phyloP scores from a whole-genome alignment of 1,140 invertebrate species.

The Atopsyche davidsoni region DNA sequence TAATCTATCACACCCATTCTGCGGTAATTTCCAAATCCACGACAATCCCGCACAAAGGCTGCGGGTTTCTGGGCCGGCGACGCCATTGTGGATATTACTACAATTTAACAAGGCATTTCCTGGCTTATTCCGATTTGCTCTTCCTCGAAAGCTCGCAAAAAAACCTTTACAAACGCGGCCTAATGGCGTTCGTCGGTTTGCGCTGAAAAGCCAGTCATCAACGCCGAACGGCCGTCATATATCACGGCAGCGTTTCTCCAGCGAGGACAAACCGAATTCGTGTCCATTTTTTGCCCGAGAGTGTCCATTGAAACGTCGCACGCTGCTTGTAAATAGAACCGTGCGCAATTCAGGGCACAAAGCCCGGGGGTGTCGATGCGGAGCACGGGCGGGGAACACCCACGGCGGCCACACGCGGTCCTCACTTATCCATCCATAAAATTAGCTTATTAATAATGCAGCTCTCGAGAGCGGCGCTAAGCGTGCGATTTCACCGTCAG shows the following conservation, averaged over 20 bases:
- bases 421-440: too few species aligned
- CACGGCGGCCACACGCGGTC: constrained; percentile 20
- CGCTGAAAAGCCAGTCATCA: constrained; percentile 24
- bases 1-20: constrained; percentile 9
- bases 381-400: constrained; percentile 16
- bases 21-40: neutral
- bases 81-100: neutral
- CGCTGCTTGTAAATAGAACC: constrained; percentile 21
- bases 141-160: constrained; percentile 12
- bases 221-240: constrained; percentile 19
- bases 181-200: constrained; percentile 19
- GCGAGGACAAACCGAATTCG: neutral
- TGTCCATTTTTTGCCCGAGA: constrained; percentile 8
- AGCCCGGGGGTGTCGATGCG: constrained; percentile 17
- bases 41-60: constrained; percentile 1
- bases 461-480: neutral
- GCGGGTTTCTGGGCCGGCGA: neutral
- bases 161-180: neutral
- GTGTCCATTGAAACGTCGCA: constrained; percentile 4
- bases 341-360: constrained; percentile 25
- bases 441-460: too few species aligned
- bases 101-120: constrained; percentile 7
- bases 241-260: constrained; percentile 13
- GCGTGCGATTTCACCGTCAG: constrained; percentile 6
- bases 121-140: constrained; percentile 7